Evolutionary conservation across 1,140 invertebrate species (phyloP), one percentile per base, ranked within the genome.

Genomic region (Trichomalopsis sarcophagae): DNA sequence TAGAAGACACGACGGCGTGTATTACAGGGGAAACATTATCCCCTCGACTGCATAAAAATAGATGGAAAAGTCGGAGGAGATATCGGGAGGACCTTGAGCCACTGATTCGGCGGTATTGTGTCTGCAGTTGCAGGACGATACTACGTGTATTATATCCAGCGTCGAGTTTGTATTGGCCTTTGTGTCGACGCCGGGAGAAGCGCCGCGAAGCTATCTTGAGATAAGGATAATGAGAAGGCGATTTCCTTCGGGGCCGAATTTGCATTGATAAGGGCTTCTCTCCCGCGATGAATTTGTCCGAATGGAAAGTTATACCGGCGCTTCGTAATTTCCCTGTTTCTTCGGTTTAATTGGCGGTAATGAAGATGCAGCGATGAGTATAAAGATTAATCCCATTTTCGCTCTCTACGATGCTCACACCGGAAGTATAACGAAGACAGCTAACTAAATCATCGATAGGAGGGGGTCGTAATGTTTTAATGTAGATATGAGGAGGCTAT

Each of bases 191-290:
- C 9, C 50, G 66, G 40, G 78, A 80, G 66, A 69, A 69, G 66
- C 0, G 17, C 50, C 33, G 10, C 40, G 40, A 44, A 44, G 40
- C 40, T 2, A 55, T 17, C n/a, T 14, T 23, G 66, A 68, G 78
- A 69, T 80, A 80, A 80, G 36, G 62, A 80, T 80, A 80, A 80
- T 69, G 78, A 80, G 78, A 44, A 68, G 66, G 78, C 78, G 66
- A 80, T 78, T 78, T 27, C 76, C 73, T 21, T 27, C 17, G 17
- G 27, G 23, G 7, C 44, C 75, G 23, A 78, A 69, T 80, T 80
- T 23, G 30, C 78, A 80, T 23, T 44, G 78, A 80, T 80, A 80
- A 80, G 33, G 2, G 27, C 27, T 27, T 30, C 9, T 27, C 9
- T 30, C 9, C 11, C 9, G 27, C 68, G 68, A 33, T 71, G 27